Evolutionary conservation across 53 echinoderm and acorn worm genomes (phyloP), one percentile per base, ranked within the genome.

Genomic region (Actinopyga echinites): DNA sequence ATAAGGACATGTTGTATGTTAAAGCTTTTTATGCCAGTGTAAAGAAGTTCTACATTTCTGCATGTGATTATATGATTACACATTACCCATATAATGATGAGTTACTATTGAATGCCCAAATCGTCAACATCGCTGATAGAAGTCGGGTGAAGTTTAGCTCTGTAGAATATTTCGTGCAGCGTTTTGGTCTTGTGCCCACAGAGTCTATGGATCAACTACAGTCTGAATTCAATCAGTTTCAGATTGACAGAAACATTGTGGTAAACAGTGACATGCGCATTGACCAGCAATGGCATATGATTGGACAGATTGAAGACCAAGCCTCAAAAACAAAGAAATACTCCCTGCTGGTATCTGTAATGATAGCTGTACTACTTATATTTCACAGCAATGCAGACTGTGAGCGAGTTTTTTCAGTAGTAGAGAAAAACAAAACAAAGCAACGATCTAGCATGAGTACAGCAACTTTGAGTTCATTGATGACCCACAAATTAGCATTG

Each of bases 61-160:
- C 69, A 81, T 40, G 83, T 83, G 63, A 44, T 17, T 87, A 87
- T 60, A 87, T 87, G 88, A 83, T 83, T n/a, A 28, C 56, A 28
- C 33, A 82, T 63, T 87, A 87, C 34, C 88, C 88, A 21, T 87
- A 56, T 37, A 32, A 87, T 57, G 83, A 87, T 87, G 87, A 80
- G 11, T 58, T 87, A 6, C 64, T 87, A 25, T 24, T 71, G 34
- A 38, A 88, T 83, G 88, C 83, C 10, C 35, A 83, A 74, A 79
- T 88, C 0, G 58, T 71, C 24, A 30, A 74, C 64, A 87, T 87
- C 59, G 42, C 20, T 44, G 32, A 88, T 12, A 88, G 83, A 30
- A 42, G 13, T 20, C 29, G 49, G 22, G 82, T 63, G 64, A 83
- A 73, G 59, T 88, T 88, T 23, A 56, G 69, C 53, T 73, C 87